Percentiles rank a stretch among this genome's conserved stretches.
Evolutionary conservation across 2,888 invertebrate species (phyloP).

Genomic region (Steromphala cineraria): DNA sequence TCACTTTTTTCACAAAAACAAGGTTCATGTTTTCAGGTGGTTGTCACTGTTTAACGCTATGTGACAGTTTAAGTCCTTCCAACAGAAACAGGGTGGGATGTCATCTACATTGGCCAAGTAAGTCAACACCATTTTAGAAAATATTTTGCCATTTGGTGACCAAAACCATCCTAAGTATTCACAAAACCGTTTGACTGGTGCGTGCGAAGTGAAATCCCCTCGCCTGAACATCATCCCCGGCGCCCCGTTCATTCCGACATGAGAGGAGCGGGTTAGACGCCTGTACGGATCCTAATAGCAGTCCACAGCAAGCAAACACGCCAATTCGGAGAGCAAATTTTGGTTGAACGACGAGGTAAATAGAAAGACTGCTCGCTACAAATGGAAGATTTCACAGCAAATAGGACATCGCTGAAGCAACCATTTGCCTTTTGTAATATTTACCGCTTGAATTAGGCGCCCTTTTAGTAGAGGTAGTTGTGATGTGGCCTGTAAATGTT

Average conservation of each 20-base stretch:
- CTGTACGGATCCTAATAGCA: conserved; percentile 9
- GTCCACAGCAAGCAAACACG: not conserved
- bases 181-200: conserved; percentile 16
- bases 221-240: not conserved
- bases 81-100: not conserved
- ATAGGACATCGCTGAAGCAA: not conserved
- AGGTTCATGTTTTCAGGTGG: too few relatives aligned
- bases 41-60: not conserved
- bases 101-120: not conserved
- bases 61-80: not conserved
- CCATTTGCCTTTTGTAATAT: conserved; percentile 12
- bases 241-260: not conserved
- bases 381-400: conserved; percentile 19
- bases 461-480: not conserved
- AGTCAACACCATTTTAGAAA: conserved; percentile 14
- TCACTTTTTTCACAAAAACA: too few relatives aligned
- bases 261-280: not conserved
- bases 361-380: not conserved
- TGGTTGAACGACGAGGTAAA: conserved; percentile 6
- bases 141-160: conserved; percentile 19
- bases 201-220: conserved; percentile 16
- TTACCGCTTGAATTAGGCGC: conserved; percentile 18
- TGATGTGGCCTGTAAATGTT: conserved; percentile 13
- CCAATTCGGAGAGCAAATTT: conserved; percentile 17
- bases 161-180: conserved; percentile 1